phyloP scores from a whole-genome alignment of 2,113 vertebrate species.

The Zosterops hypoxanthus region DNA sequence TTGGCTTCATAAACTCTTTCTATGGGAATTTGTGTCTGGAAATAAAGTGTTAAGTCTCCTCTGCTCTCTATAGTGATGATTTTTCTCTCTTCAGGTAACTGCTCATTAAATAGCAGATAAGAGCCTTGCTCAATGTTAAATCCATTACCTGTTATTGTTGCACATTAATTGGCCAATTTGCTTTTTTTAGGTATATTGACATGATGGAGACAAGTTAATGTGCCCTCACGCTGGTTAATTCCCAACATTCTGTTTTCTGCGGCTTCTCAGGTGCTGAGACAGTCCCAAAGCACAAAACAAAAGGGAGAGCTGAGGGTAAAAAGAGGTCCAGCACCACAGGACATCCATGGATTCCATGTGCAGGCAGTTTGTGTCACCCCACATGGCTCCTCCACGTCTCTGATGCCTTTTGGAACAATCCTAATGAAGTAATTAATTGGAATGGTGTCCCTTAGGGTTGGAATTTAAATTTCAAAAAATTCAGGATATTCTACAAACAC shows the following conservation, averaged over 20 bases:
- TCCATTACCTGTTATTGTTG: conserved; percentile 38
- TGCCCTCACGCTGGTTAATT: background rate
- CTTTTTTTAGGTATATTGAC: conserved; percentile 37
- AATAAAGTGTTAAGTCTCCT: background rate
- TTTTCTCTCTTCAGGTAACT: conserved; percentile 15
- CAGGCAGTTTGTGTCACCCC: background rate
- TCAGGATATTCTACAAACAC: background rate
- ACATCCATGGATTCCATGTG: background rate
- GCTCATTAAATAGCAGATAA: conserved; percentile 33
- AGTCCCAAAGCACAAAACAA: background rate
- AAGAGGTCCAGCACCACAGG: background rate
- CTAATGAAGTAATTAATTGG: background rate
- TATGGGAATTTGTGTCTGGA: background rate
- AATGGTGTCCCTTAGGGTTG: background rate
- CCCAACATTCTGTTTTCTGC: background rate
- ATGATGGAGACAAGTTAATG: conserved; percentile 51
- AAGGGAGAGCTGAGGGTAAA: background rate
- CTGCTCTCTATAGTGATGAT: background rate
- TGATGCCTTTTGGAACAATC: background rate
- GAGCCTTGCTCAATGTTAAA: conserved; percentile 43
- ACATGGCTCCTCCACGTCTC: fast-evolving
- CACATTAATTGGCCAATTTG: conserved; percentile 61
- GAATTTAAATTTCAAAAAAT: background rate
- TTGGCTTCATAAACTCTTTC: background rate
- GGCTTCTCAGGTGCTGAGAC: background rate